Percentiles rank a stretch among this genome's conserved stretches.
Evolutionary conservation across 2,797 vertebrate genomes (phyloP).

Genomic region (Anisognathus igniventris): DNA sequence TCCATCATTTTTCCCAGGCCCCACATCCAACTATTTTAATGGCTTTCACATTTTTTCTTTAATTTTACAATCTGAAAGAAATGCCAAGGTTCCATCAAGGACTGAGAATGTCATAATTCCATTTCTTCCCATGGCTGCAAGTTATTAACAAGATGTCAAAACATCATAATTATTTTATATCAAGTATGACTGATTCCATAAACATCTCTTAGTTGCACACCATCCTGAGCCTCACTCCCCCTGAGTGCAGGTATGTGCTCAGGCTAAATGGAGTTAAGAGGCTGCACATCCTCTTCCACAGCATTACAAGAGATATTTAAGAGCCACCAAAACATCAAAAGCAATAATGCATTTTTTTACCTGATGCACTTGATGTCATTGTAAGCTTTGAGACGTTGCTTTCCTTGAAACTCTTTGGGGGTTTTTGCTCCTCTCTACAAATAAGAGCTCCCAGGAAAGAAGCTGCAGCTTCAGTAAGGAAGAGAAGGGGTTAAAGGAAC

Average conservation of each 20-base stretch:
- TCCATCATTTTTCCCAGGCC: conserved; percentile 43
- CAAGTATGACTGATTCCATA: conserved; percentile 59
- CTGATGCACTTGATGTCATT: not conserved
- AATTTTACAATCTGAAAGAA: conserved; percentile 65
- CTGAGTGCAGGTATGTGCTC: not conserved
- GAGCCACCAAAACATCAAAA: conserved; percentile 4
- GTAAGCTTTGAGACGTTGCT: not conserved
- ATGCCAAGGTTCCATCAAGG: conserved; percentile 58
- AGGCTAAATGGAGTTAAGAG: not conserved
- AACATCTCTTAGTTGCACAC: conserved; percentile 27
- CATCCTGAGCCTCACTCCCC: not conserved
- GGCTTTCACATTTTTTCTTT: conserved; percentile 60
- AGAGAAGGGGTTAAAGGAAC: not conserved
- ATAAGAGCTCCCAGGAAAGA: not conserved
- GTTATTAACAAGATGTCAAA: conserved; percentile 71
- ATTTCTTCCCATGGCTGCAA: conserved; percentile 52
- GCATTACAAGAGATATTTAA: not conserved
- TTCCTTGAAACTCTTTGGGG: not conserved
- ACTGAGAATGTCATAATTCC: conserved; percentile 7
- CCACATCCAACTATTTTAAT: conserved; percentile 42
- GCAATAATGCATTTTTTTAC: not conserved
- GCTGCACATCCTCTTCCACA: not conserved
- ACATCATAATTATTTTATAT: conserved; percentile 68
- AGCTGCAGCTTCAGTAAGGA: not conserved
- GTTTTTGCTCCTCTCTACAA: not conserved